Evolutionary conservation across 2,888 invertebrate genomes (phyloP).

Genomic region (Dasypogon diadema): DNA sequence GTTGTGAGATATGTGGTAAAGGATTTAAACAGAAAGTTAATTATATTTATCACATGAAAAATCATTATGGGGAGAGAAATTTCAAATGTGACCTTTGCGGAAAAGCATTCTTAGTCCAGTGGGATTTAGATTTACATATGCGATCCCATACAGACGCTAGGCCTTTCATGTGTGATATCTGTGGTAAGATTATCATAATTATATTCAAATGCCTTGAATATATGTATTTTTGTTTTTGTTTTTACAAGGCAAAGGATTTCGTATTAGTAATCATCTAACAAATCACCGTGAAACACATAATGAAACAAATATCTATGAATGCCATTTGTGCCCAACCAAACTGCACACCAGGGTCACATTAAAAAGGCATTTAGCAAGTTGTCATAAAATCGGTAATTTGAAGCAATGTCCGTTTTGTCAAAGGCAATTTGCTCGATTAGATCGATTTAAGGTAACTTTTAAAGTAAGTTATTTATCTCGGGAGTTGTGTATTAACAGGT

Average conservation of each 20-base stretch:
- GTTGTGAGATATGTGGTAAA: constrained; percentile 30
- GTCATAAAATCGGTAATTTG: constrained; percentile 12
- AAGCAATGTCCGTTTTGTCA: constrained; percentile 13
- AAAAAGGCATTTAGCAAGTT: constrained; percentile 18
- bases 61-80: constrained; percentile 5
- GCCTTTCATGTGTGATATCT: constrained; percentile 38
- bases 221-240: neutral
- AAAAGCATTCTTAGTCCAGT: constrained; percentile 15
- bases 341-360: constrained; percentile 18
- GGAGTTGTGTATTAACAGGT: no score
- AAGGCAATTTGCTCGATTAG: constrained; percentile 15
- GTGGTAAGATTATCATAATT: constrained; percentile 21
- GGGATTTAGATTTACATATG: constrained; percentile 33
- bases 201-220: no score
- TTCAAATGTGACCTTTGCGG: constrained; percentile 10
- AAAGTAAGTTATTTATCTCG: no score
- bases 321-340: neutral
- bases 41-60: constrained; percentile 42
- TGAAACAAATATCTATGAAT: constrained; percentile 12
- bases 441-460: constrained; percentile 16
- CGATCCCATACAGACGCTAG: constrained; percentile 23
- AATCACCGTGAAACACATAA: constrained; percentile 24
- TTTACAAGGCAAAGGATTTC: constrained; percentile 31
- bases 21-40: constrained; percentile 33
- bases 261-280: constrained; percentile 30